Base-by-base conservation (phyloP, 1,140 invertebrate genomes). In the Caenorhabditis brenneri region DNA sequence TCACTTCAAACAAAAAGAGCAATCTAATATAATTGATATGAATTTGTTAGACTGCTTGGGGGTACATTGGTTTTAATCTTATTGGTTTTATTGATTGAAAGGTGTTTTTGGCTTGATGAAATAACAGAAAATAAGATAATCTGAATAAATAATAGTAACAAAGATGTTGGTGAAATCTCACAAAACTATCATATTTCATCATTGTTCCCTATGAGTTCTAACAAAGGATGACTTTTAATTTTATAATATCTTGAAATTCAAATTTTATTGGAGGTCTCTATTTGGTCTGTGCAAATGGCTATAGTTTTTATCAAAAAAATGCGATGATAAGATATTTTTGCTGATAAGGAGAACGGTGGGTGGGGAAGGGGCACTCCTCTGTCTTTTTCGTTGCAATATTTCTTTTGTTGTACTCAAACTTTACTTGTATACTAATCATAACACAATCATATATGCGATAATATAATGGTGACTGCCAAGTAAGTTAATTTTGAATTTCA, bases 341-440 rank as follows among this genome's bases (percentile, higher is more conserved):
- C 36, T 74, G 65, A 74, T 74, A 74, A 74, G 65, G 3, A 74
- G 65, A 42, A 74, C 65, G 24, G 65, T 74, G n/a, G n/a, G n/a
- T 19, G 36, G n/a, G 36, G n/a, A 29, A n/a, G n/a, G n/a, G n/a
- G n/a, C n/a, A n/a, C n/a, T n/a, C n/a, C 65, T 74, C 65, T 36
- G 36, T 74, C 65, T 74, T 42, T 74, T 74, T 74, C 65, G 22
- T 24, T 42, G 65, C 65, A 74, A 42, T 42, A 42, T 74, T 74
- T 42, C 10, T 42, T 42, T 74, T 39, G 7, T 74, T n/a, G 10
- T 10, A 74, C 7, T 74, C n/a, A 24, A 42, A 36, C 29, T 16
- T 7, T 16, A 65, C 31, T 36, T 33, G 19, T 19, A 19, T 33
- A 65, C n/a, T 42, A 24, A 10, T 24, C 19, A 24, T 1, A 19